These are phyloP conservation scores for Chascanopsetta lugubris DNA, from an alignment of 2,113 vertebrate genomes.

Conservation along the genomic window DNA sequence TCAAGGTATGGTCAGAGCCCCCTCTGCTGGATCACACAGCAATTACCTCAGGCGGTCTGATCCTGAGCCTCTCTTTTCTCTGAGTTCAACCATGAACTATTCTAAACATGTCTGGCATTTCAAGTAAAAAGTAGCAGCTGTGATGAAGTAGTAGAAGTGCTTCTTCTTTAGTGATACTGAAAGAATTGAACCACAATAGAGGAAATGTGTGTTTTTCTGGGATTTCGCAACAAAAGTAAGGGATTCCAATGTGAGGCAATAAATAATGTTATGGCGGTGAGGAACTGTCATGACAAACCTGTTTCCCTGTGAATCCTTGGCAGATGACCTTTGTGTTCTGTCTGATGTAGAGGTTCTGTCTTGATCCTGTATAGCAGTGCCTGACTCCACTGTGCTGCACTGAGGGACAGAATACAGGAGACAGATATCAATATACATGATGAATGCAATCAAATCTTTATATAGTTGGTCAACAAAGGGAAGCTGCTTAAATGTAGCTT, in stretches of 20 bases:
- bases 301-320: slow-evolving; percentile 98
- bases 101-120: too few species aligned
- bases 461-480: neutral
- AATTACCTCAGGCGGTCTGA: too few species aligned
- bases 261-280: neutral
- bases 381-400: slow-evolving; percentile 92
- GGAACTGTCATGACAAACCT: slow-evolving; percentile 81
- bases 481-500: neutral
- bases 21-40: too few species aligned
- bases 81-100: too few species aligned
- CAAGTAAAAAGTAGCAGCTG: too few species aligned
- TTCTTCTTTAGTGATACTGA: neutral
- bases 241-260: slow-evolving; percentile 5
- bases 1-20: too few species aligned
- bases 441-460: neutral
- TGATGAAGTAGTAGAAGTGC: neutral
- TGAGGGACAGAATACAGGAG: slow-evolving; percentile 52
- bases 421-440: neutral
- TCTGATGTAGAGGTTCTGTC: slow-evolving; percentile 90
- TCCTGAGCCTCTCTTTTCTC: too few species aligned
- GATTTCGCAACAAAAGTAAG: slow-evolving; percentile 19
- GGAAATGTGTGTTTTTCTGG: neutral
- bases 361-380: slow-evolving; percentile 86
- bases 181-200: slow-evolving; percentile 1
- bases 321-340: slow-evolving; percentile 95